Percentiles rank a stretch among this genome's conserved stretches.
phyloP scores from a whole-genome alignment of 2,888 invertebrate species.

The Spodoptera picta region DNA sequence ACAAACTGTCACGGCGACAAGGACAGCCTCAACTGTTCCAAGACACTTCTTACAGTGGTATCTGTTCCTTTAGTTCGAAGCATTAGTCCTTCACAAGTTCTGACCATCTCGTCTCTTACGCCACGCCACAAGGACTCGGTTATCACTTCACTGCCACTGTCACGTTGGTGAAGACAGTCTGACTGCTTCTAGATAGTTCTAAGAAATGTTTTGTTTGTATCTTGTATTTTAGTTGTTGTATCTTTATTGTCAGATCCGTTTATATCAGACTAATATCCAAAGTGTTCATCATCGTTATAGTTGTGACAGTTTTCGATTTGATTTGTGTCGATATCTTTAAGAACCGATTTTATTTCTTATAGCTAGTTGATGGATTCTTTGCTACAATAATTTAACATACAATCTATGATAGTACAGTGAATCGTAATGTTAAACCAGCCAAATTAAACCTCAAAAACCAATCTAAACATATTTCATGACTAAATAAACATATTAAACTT shows the following conservation, averaged over 20 bases:
- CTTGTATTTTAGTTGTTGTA: not conserved
- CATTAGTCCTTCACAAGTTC: slow-evolving; percentile 23
- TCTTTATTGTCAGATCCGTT: not conserved
- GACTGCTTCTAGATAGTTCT: slow-evolving; percentile 26
- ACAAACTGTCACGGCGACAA: slow-evolving; percentile 39
- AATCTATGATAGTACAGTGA: too few relatives aligned
- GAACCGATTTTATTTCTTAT: too few relatives aligned
- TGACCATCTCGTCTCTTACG: slow-evolving; percentile 29
- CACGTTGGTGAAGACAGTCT: slow-evolving; percentile 25
- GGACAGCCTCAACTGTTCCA: slow-evolving; percentile 26
- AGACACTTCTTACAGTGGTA: slow-evolving; percentile 29
- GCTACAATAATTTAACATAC: too few relatives aligned
- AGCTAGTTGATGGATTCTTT: too few relatives aligned
- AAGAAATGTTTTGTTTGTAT: slow-evolving; percentile 11
- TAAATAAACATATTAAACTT: too few relatives aligned
- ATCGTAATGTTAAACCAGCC: too few relatives aligned
- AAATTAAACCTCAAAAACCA: too few relatives aligned
- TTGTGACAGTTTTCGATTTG: too few relatives aligned
- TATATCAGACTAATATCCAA: too few relatives aligned
- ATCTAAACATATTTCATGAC: too few relatives aligned
- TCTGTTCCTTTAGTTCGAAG: slow-evolving; percentile 23
- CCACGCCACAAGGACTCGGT: slow-evolving; percentile 26
- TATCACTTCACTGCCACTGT: slow-evolving; percentile 30
- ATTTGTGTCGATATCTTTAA: too few relatives aligned
- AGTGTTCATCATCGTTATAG: too few relatives aligned